These are phyloP conservation scores for Malurus elegans DNA, from an alignment of 2,113 vertebrate species.

Conservation along the genomic window DNA sequence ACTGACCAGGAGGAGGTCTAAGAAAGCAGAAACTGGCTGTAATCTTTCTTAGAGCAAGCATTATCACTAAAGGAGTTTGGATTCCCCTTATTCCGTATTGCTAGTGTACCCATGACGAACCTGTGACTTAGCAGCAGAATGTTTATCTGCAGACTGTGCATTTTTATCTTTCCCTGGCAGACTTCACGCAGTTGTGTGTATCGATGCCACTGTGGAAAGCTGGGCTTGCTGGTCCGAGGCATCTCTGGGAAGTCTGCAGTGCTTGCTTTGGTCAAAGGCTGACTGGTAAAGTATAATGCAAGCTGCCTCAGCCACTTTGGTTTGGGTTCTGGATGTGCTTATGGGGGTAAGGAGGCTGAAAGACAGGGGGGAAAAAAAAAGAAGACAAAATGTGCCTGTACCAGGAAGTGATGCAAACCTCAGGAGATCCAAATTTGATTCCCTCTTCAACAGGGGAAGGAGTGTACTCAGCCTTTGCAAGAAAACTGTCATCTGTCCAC, in stretches of 20 bases:
- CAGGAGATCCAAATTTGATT: neutral
- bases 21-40: neutral
- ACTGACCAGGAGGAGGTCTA: neutral
- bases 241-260: neutral
- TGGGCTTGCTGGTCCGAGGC: neutral
- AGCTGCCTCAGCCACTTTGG: neutral
- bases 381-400: neutral
- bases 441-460: neutral
- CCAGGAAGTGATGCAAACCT: neutral
- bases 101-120: neutral
- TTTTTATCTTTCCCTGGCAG: neutral
- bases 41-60: neutral
- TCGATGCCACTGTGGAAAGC: neutral
- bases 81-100: neutral
- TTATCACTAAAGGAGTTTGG: neutral
- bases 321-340: neutral
- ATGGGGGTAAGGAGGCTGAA: neutral
- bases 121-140: neutral
- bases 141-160: neutral
- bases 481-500: neutral
- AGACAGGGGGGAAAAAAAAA: neutral
- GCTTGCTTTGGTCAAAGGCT: neutral
- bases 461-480: neutral
- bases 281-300: neutral
- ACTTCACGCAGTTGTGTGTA: neutral